Conservation (phyloP, 2,797 vertebrate genomes). For the Emys orbicularis region DNA sequence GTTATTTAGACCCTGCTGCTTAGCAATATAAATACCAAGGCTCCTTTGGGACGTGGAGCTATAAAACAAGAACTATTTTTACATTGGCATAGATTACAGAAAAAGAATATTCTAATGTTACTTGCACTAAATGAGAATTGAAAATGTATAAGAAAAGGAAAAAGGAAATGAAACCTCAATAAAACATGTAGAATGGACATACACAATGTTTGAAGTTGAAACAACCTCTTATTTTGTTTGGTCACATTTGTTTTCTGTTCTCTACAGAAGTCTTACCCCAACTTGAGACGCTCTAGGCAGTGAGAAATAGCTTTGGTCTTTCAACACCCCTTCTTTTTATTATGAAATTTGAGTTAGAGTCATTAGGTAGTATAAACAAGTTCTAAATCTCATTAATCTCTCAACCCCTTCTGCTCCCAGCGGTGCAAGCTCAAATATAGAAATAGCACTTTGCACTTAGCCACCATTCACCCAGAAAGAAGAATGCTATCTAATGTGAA, state of each 20-base stretch:
- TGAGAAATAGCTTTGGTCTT: conserved; percentile 51
- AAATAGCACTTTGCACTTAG: conserved; percentile 24
- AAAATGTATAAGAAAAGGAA: neutral
- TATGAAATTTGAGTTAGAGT: conserved; percentile 37
- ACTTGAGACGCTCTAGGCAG: conserved; percentile 3
- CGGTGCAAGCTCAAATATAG: neutral
- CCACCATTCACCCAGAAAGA: neutral
- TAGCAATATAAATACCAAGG: conserved; percentile 23
- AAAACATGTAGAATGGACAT: neutral
- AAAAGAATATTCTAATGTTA: conserved; percentile 37
- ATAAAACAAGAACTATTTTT: conserved; percentile 38
- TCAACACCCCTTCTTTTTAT: conserved; percentile 52
- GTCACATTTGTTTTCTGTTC: conserved; percentile 9
- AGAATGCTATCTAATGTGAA: neutral
- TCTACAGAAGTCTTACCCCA: neutral
- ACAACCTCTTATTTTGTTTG: neutral
- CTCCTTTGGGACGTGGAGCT: neutral
- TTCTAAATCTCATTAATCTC: conserved; percentile 60
- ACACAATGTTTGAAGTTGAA: neutral
- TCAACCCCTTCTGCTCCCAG: conserved; percentile 34
- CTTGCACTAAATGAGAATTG: neutral
- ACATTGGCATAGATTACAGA: neutral
- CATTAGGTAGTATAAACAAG: conserved; percentile 43
- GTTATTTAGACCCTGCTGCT: conserved; percentile 26
- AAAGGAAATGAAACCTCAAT: neutral